phyloP scores from a whole-genome alignment of 2,797 vertebrate genomes.

The Ciconia nigra region DNA sequence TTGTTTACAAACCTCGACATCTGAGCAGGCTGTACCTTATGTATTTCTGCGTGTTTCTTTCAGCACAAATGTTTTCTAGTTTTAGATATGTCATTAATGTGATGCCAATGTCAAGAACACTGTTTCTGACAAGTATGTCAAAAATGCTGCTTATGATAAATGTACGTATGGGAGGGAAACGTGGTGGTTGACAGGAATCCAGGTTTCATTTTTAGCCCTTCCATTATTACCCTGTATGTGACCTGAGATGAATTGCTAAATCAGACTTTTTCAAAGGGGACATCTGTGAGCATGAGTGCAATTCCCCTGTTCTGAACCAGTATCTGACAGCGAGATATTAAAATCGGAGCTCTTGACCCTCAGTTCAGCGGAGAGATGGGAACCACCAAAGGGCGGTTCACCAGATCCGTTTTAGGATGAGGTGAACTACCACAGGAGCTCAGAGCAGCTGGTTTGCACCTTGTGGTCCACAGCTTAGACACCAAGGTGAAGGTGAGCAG shows the following conservation, averaged over 20 bases:
- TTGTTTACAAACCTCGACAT: not conserved
- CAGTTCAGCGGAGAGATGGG: not conserved
- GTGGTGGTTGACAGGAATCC: not conserved
- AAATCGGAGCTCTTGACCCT: not conserved
- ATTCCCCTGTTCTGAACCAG: not conserved
- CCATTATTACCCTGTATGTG: not conserved
- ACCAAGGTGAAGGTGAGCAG: rapidly evolving
- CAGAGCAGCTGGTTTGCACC: not conserved
- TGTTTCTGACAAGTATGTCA: not conserved
- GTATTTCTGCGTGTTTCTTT: not conserved
- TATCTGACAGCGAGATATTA: not conserved
- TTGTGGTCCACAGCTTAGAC: not conserved
- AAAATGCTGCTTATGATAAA: not conserved
- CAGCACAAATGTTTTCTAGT: not conserved
- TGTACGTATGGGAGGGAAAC: not conserved
- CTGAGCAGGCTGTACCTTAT: not conserved
- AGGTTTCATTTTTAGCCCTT: not conserved
- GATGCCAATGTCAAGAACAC: not conserved
- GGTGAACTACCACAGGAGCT: not conserved
- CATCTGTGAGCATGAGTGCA: not conserved
- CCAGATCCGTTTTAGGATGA: not conserved
- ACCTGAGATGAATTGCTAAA: not conserved
- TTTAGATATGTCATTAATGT: not conserved
- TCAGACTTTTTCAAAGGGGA: not conserved
- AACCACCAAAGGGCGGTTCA: not conserved